These are phyloP conservation scores for Zelostemma sp. DNA, from an alignment of 1,140 invertebrate genomes.

Conservation along the genomic window DNA sequence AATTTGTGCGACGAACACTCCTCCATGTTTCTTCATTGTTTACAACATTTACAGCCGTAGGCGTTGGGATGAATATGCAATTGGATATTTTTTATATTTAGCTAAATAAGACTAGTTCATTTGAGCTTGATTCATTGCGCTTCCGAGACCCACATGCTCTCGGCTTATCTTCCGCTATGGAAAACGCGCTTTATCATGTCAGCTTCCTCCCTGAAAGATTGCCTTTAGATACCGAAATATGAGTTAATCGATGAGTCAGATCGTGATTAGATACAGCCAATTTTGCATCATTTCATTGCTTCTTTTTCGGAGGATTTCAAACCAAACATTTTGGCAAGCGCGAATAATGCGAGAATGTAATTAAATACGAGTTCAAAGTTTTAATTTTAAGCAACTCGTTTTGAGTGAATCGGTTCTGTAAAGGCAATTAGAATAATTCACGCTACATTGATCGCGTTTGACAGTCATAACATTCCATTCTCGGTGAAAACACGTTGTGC, in stretches of 20 bases:
- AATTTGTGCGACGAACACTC: background rate
- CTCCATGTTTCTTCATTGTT: background rate
- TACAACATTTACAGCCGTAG: background rate
- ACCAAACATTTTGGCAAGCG: too few species aligned
- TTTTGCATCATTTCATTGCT: too few species aligned
- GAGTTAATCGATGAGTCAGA: too few species aligned
- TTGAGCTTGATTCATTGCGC: background rate
- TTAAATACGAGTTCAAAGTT: too few species aligned
- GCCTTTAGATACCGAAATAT: constrained; percentile 35
- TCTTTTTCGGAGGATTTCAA: too few species aligned
- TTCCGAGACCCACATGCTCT: background rate
- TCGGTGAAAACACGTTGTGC: constrained; percentile 13
- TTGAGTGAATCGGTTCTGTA: constrained; percentile 4
- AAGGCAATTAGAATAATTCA: background rate
- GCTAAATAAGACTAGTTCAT: background rate
- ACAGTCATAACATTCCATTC: background rate
- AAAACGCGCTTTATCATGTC: background rate
- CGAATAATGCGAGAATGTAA: too few species aligned
- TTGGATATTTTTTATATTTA: background rate
- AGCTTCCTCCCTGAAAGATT: constrained; percentile 12
- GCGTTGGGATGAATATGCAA: background rate
- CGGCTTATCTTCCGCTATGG: background rate
- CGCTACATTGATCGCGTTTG: background rate
- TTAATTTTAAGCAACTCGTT: too few species aligned
- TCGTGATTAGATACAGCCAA: too few species aligned